phyloP scores from a whole-genome alignment of 2,797 vertebrate species.

The Eulemur rubriventer region DNA sequence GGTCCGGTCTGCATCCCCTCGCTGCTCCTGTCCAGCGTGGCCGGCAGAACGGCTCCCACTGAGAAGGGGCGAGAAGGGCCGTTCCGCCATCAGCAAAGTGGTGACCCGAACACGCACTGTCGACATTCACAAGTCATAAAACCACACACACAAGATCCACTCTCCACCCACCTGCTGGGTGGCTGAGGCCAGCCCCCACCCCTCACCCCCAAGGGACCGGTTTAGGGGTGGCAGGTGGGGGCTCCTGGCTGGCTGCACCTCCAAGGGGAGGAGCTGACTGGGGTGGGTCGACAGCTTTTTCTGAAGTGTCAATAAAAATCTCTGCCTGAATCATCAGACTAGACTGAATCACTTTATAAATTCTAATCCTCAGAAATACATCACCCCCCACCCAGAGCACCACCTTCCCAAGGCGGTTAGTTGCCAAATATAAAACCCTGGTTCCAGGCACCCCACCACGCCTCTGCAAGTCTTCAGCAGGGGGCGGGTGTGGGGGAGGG shows the following conservation, averaged over 20 bases:
- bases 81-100: too few relatives aligned
- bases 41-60: too few relatives aligned
- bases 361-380: not conserved
- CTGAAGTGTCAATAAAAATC: not conserved
- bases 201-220: not conserved
- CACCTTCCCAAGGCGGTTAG: not conserved
- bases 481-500: accelerated
- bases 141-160: too few relatives aligned
- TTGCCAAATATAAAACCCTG: not conserved
- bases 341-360: not conserved
- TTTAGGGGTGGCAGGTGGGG: not conserved
- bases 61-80: too few relatives aligned
- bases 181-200: not conserved
- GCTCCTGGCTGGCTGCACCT: not conserved
- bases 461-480: not conserved
- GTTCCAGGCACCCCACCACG: not conserved
- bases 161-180: not conserved
- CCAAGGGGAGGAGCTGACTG: not conserved
- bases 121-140: too few relatives aligned
- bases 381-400: too few relatives aligned
- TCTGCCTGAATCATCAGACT: not conserved
- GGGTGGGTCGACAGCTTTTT: not conserved
- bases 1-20: too few relatives aligned
- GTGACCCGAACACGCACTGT: too few relatives aligned
- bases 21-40: too few relatives aligned